These are phyloP conservation scores for Ephialtes manifestator DNA, from an alignment of 2,888 invertebrate species.

Conservation along the genomic window DNA sequence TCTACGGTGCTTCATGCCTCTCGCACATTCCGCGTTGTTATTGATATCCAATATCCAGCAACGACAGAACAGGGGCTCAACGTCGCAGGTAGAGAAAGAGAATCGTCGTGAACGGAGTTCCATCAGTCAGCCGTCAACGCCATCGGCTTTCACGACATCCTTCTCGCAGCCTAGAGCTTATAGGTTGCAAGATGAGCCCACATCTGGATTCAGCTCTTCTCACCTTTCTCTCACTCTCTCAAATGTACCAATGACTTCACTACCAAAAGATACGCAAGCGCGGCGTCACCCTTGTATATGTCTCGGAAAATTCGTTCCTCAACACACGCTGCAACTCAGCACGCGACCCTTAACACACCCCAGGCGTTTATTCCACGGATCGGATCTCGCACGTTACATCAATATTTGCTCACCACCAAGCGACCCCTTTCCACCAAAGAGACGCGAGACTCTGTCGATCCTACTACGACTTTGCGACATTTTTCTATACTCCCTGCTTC, in stretches of 20 bases:
- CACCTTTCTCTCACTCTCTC: background rate
- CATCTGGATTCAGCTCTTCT: background rate
- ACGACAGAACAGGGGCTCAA: background rate
- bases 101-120: slow-evolving; percentile 52
- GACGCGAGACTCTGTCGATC: slow-evolving; percentile 53
- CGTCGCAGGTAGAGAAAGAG: slow-evolving; percentile 31
- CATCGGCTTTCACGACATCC: slow-evolving; percentile 62
- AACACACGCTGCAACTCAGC: slow-evolving; percentile 21
- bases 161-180: slow-evolving; percentile 40
- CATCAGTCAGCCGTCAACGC: slow-evolving; percentile 75
- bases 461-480: slow-evolving; percentile 56
- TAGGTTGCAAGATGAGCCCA: background rate
- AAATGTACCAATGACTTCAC: slow-evolving; percentile 41
- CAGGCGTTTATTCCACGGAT: slow-evolving; percentile 67
- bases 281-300: slow-evolving; percentile 13
- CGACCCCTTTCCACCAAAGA: slow-evolving; percentile 19
- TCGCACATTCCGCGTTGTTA: slow-evolving; percentile 63
- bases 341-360: slow-evolving; percentile 57
- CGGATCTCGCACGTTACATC: slow-evolving; percentile 72
- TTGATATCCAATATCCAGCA: slow-evolving; percentile 76
- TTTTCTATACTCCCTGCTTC: slow-evolving; percentile 26
- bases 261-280: slow-evolving; percentile 9
- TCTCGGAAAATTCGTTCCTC: slow-evolving; percentile 20
- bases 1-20: background rate
- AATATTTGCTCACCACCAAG: slow-evolving; percentile 70